phyloP scores from a whole-genome alignment of 1,140 invertebrate genomes.

The Helicoverpa armigera region DNA sequence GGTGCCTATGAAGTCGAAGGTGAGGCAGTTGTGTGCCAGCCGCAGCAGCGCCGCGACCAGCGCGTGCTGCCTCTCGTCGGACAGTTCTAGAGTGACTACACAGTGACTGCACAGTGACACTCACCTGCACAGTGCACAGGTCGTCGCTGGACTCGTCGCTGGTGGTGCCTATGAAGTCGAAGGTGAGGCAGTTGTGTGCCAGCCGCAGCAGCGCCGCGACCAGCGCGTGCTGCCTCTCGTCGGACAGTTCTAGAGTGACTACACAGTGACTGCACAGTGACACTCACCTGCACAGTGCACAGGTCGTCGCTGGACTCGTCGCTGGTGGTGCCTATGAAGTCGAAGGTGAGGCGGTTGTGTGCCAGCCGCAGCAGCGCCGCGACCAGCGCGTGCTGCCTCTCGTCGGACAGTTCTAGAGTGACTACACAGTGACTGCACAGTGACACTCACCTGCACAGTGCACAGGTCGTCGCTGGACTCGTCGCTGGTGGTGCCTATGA shows the following conservation, averaged over 20 bases:
- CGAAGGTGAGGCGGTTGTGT: slow-evolving; percentile 98
- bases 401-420: slow-evolving; percentile 95
- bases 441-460: slow-evolving; percentile 95
- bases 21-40: slow-evolving; percentile 97
- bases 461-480: slow-evolving; percentile 99
- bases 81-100: slow-evolving; percentile 94
- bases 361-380: slow-evolving; percentile 94
- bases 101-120: slow-evolving; percentile 95
- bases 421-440: slow-evolving; percentile 95
- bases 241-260: slow-evolving; percentile 94
- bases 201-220: slow-evolving; percentile 94
- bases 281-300: slow-evolving; percentile 96
- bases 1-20: slow-evolving; percentile 99
- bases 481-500: slow-evolving; percentile 98
- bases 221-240: slow-evolving; percentile 92
- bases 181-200: slow-evolving; percentile 98
- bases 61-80: slow-evolving; percentile 92
- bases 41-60: slow-evolving; percentile 94
- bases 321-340: slow-evolving; percentile 98
- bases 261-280: slow-evolving; percentile 94
- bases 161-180: slow-evolving; percentile 99
- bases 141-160: slow-evolving; percentile 99
- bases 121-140: slow-evolving; percentile 96
- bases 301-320: slow-evolving; percentile 99
- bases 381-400: slow-evolving; percentile 92